A percentile compares a stretch with the other conserved stretches of the same genome.
phyloP scores from a whole-genome alignment of 2,888 invertebrate genomes.

The Escarpia spicata region DNA sequence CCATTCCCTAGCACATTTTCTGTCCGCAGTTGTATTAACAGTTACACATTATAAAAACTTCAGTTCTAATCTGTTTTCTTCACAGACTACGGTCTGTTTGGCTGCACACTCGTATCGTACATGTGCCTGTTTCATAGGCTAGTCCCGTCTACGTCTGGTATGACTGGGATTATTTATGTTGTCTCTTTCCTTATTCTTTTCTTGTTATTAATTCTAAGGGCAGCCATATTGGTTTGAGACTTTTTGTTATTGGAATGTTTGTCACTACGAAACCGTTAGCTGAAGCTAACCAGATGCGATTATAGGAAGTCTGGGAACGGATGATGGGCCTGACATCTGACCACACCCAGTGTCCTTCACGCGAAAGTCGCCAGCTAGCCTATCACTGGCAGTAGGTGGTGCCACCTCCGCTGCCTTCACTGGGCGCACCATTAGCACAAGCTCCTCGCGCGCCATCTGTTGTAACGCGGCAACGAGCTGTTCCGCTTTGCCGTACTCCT shows the following conservation, averaged over 20 bases:
- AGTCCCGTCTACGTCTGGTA: too few species aligned
- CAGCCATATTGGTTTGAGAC: too few species aligned
- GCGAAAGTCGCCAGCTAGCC: background rate
- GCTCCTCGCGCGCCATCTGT: background rate
- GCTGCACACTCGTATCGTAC: too few species aligned
- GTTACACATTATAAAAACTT: too few species aligned
- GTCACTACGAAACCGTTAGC: background rate
- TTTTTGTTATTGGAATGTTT: background rate
- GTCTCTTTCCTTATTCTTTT: too few species aligned
- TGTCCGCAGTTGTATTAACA: too few species aligned
- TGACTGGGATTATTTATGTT: too few species aligned
- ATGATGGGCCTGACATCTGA: background rate
- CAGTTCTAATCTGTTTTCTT: too few species aligned
- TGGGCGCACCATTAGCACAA: background rate
- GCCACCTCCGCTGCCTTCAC: background rate
- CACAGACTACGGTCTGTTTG: too few species aligned
- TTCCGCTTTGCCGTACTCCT: constrained; percentile 33
- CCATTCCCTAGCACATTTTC: too few species aligned
- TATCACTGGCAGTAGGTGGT: background rate
- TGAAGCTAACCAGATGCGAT: background rate
- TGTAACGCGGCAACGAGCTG: background rate
- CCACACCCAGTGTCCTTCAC: background rate
- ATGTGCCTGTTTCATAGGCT: too few species aligned
- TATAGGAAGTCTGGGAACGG: background rate
- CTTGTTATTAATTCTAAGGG: too few species aligned